Evolutionary conservation across 2,113 vertebrate genomes (phyloP).

Genomic region (Poeciliopsis turrubarensis): DNA sequence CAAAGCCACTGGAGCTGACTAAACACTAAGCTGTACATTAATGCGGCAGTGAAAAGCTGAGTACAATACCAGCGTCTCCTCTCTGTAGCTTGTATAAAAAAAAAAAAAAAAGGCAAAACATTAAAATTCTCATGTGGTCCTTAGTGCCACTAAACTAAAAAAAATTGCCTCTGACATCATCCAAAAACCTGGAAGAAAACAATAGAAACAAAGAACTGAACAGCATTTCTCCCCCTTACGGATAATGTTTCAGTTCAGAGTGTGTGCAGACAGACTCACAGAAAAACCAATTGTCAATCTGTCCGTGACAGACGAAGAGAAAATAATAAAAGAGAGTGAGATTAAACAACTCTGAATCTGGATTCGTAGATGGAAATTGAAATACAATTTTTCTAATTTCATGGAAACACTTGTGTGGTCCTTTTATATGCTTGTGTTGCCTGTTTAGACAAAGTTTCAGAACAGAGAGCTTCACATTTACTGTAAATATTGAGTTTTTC

Average conservation of each 20-base stretch:
- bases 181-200: too few species aligned
- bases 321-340: not conserved
- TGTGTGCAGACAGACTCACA: conserved; percentile 5
- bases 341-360: not conserved
- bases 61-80: not conserved
- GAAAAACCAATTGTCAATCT: not conserved
- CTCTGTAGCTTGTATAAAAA: not conserved
- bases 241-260: conserved; percentile 1
- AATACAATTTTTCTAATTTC: not conserved
- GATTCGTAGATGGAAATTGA: not conserved
- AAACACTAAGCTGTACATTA: conserved; percentile 15
- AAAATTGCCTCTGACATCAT: not conserved
- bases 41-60: not conserved
- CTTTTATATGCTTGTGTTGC: not conserved
- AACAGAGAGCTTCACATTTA: not conserved
- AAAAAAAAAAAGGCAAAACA: not conserved
- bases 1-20: conserved; percentile 27
- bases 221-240: not conserved
- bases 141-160: not conserved
- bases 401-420: not conserved
- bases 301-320: not conserved
- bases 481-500: too few species aligned
- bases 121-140: not conserved
- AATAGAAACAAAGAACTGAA: not conserved
- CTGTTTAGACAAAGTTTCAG: too few species aligned